Base-by-base conservation (phyloP, 2,113 vertebrate species). In the Saimiri boliviensis region DNA sequence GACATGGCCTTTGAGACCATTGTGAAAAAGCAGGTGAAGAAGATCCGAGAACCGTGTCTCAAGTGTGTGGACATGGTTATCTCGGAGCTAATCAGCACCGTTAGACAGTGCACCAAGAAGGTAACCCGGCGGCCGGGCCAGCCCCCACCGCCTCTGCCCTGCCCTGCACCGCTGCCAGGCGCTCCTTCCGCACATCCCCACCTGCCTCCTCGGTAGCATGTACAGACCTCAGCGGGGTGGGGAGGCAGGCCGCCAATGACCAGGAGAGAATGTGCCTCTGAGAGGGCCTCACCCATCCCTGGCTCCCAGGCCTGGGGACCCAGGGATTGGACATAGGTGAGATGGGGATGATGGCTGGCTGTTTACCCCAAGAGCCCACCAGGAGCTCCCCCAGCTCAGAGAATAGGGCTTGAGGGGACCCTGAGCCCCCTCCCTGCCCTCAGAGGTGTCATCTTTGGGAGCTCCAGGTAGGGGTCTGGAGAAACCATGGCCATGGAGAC, bases 41-140 rank as follows among this genome's bases (percentile, higher is more conserved):
- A 99, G 99, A 99, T 99, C 98, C 99, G 99, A 99, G 99, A 99
- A 88, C 99, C 99, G 95, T 99, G 99, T 99, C 99, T 99, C 99
- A 99, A 99, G 99, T 99, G 99, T 99, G 99, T 99, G 99, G 99
- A 99, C 99, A 99, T 99, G 99, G 99, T 99, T 99, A 99, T 99
- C 99, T 99, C 99, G 99, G 99, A 99, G 99, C 99, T 99, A 99
- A 99, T 99, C 99, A 99, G 98, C 99, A 99, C 99, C 74, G 99
- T 99, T 99, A 99, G 99, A 99, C 99, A 99, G 99, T 99, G 99
- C 99, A 99, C 99, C 99, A 99, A 99, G 99, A 99, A 99, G 99
- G 99, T 99, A 99, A 99, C 98, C 95, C 21, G 45, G 96, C 94
- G 42, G 97, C 97, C 84, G 93, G 96, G 98, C 98, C 98, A 94